Evolutionary conservation across 2,888 invertebrate genomes (phyloP).

Genomic region (Andrena haemorrhoa): DNA sequence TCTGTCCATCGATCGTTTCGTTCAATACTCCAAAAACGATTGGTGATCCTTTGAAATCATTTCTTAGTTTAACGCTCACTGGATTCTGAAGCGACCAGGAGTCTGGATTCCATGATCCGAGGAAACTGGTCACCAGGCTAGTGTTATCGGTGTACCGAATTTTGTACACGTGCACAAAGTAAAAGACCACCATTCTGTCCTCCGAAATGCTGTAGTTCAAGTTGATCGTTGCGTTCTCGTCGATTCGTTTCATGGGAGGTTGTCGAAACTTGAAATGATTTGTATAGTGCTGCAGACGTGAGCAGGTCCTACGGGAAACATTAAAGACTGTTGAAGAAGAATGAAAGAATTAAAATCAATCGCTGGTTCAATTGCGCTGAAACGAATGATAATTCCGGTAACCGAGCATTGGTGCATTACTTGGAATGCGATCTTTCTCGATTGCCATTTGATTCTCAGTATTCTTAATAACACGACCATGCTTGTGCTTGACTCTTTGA

Average conservation of each 20-base stretch:
- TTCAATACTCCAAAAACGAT: conserved; percentile 85
- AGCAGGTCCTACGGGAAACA: conserved; percentile 63
- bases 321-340: neutral
- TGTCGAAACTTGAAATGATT: conserved; percentile 37
- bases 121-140: conserved; percentile 77
- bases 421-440: too few relatives aligned
- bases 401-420: too few relatives aligned
- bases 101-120: conserved; percentile 81
- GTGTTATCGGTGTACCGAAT: conserved; percentile 80
- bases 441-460: too few relatives aligned
- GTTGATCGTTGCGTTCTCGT: conserved; percentile 68
- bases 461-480: too few relatives aligned
- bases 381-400: too few relatives aligned
- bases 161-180: conserved; percentile 80
- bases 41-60: conserved; percentile 78
- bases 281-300: conserved; percentile 51
- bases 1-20: conserved; percentile 85
- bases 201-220: conserved; percentile 70
- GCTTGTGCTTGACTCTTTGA: too few relatives aligned
- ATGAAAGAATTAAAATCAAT: neutral
- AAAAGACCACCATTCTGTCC: conserved; percentile 77
- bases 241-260: conserved; percentile 24
- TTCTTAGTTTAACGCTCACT: conserved; percentile 76
- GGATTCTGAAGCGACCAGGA: conserved; percentile 71
- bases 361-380: neutral